Evolutionary conservation across 2,888 invertebrate genomes (phyloP).

Genomic region (Andrena flavipes): DNA sequence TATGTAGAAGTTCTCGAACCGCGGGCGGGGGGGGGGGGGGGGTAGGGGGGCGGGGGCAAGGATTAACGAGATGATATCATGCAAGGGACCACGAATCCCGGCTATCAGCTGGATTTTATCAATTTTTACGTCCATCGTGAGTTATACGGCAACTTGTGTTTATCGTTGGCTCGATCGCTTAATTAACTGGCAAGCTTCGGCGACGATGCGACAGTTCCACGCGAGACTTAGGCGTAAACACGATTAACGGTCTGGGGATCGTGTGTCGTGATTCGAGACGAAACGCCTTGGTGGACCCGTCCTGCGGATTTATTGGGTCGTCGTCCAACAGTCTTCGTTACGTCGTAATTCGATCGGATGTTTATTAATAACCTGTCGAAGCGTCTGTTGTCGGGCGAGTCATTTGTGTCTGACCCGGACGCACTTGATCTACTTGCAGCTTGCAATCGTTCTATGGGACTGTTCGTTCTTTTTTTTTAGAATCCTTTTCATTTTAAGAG

Average conservation of each 20-base stretch:
- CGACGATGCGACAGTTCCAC: background rate
- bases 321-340: background rate
- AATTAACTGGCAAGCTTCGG: background rate
- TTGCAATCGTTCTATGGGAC: background rate
- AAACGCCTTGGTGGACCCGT: background rate
- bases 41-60: background rate
- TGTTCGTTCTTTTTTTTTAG: background rate
- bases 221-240: background rate
- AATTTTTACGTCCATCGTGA: background rate
- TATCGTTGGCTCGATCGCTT: background rate
- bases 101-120: background rate
- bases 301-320: background rate
- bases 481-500: too few relatives aligned
- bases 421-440: background rate
- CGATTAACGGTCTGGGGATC: background rate
- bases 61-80: conserved; percentile 27
- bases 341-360: conserved; percentile 1
- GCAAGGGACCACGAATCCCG: background rate
- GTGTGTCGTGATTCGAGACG: background rate
- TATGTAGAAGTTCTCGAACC: conserved; percentile 10
- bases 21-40: background rate
- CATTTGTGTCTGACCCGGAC: background rate
- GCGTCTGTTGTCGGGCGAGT: background rate
- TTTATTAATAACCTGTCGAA: conserved; percentile 1
- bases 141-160: background rate